Conservation (phyloP, 2,888 invertebrate species). For the Dusona sp. region DNA sequence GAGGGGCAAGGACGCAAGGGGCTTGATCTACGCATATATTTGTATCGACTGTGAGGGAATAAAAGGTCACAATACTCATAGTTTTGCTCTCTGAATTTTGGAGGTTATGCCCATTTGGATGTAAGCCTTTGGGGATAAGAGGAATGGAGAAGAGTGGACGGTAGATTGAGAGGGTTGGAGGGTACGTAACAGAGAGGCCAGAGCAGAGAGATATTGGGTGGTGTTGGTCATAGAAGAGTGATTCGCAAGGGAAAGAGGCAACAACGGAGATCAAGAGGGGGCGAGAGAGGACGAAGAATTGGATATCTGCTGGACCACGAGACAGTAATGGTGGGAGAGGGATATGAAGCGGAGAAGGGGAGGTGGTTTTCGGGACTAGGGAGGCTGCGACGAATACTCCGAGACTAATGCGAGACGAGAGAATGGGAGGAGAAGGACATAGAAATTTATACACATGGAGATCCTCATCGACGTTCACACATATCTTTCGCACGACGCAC, state of each 20-base stretch:
- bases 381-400: slow-evolving; percentile 34
- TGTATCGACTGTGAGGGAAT: neutral
- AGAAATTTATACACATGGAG: slow-evolving; percentile 9
- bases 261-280: slow-evolving; percentile 71
- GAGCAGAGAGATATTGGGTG: slow-evolving; percentile 61
- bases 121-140: slow-evolving; percentile 55
- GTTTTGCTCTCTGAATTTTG: neutral
- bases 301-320: slow-evolving; percentile 44
- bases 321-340: slow-evolving; percentile 10
- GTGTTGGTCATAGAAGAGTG: slow-evolving; percentile 39
- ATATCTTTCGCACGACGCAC: slow-evolving; percentile 25
- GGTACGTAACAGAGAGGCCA: slow-evolving; percentile 65
- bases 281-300: slow-evolving; percentile 18
- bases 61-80: slow-evolving; percentile 16
- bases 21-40: neutral
- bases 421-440: neutral
- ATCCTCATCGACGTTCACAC: slow-evolving; percentile 33
- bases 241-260: slow-evolving; percentile 57
- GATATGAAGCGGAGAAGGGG: slow-evolving; percentile 1
- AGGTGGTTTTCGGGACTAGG: slow-evolving; percentile 46
- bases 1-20: slow-evolving; percentile 69
- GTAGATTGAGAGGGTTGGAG: slow-evolving; percentile 42
- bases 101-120: slow-evolving; percentile 8
- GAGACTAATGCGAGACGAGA: slow-evolving; percentile 29
- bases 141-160: slow-evolving; percentile 44